These are phyloP conservation scores for Forbesichthys agassizii DNA, from an alignment of 2,113 vertebrate species.

Conservation along the genomic window DNA sequence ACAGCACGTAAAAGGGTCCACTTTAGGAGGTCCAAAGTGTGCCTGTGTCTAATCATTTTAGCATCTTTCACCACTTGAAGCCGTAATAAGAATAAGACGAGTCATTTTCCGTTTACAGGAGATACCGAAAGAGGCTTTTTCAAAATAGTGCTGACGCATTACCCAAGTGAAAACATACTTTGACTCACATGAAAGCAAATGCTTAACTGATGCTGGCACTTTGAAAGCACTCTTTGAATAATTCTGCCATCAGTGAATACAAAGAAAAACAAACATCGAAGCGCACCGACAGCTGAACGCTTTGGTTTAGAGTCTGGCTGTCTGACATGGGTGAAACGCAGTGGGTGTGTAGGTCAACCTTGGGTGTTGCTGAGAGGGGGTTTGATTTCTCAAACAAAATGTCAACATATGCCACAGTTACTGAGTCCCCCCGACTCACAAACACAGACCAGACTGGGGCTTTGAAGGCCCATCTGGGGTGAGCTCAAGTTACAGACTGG, in stretches of 20 bases:
- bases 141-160: conserved; percentile 36
- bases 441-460: conserved; percentile 8
- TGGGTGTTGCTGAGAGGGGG: conserved; percentile 20
- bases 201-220: conserved; percentile 32
- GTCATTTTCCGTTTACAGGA: conserved; percentile 37
- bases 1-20: conserved; percentile 39
- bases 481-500: conserved; percentile 44
- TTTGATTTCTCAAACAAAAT: conserved; percentile 54
- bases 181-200: conserved; percentile 55
- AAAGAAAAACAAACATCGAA: conserved; percentile 54
- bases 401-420: conserved; percentile 58
- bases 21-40: conserved; percentile 20
- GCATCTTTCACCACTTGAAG: conserved; percentile 42
- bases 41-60: conserved; percentile 43
- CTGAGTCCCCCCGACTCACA: conserved; percentile 26
- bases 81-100: conserved; percentile 21
- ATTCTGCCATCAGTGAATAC: conserved; percentile 37
- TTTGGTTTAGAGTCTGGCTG: neutral
- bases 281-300: too few relatives aligned
- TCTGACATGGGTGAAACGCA: conserved; percentile 13
- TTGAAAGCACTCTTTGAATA: conserved; percentile 55
- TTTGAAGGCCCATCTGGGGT: conserved; percentile 69
- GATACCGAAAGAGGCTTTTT: conserved; percentile 37
- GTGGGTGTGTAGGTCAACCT: conserved; percentile 36
- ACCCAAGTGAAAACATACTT: conserved; percentile 52